phyloP scores from a whole-genome alignment of 2,888 invertebrate genomes.

The Sinopyrophorus schimmeli region DNA sequence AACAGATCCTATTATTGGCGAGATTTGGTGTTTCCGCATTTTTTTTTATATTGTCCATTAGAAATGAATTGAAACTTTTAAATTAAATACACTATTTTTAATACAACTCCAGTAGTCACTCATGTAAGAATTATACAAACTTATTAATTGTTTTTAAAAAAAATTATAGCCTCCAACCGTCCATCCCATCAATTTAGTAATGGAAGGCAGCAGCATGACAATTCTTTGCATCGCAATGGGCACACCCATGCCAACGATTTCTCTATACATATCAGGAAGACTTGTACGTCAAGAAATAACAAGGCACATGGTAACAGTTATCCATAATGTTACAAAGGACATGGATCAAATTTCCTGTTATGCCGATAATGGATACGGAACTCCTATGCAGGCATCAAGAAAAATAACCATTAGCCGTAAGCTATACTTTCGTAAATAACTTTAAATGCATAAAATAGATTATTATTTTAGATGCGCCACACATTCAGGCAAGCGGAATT shows the following conservation, averaged over 20 bases:
- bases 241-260: slow-evolving; percentile 82
- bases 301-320: slow-evolving; percentile 84
- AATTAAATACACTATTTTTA: too few species aligned
- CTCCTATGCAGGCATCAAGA: slow-evolving; percentile 82
- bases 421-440: slow-evolving; percentile 46
- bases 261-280: slow-evolving; percentile 76
- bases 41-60: too few species aligned
- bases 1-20: too few species aligned
- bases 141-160: neutral
- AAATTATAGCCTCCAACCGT: slow-evolving; percentile 79
- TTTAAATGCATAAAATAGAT: neutral
- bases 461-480: slow-evolving; percentile 69
- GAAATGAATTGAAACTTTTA: too few species aligned
- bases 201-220: slow-evolving; percentile 86
- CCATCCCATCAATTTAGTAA: slow-evolving; percentile 79
- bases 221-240: slow-evolving; percentile 84
- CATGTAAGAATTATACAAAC: too few species aligned
- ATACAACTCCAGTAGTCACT: too few species aligned
- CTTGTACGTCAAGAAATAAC: slow-evolving; percentile 83
- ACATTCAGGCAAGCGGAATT: slow-evolving; percentile 75
- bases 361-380: slow-evolving; percentile 86
- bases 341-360: slow-evolving; percentile 87
- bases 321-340: slow-evolving; percentile 80
- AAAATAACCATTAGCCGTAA: slow-evolving; percentile 82
- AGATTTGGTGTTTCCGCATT: too few species aligned